Evolutionary conservation across 2,888 invertebrate genomes (phyloP).

Genomic region (Bhutanitis thaidina): DNA sequence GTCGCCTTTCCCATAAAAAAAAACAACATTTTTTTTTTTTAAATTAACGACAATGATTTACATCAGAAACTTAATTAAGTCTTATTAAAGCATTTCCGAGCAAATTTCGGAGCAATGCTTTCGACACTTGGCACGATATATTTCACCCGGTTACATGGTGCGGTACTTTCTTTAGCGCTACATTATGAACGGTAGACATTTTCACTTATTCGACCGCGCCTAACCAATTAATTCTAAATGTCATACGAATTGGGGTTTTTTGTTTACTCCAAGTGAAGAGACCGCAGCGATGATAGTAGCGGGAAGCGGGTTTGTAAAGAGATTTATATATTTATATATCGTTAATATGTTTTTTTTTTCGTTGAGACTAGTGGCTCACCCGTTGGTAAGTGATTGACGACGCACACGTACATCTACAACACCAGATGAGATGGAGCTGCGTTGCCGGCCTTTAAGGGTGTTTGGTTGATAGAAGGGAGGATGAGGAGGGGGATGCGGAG

Average conservation of each 20-base stretch:
- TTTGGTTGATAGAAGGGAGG: too few species aligned
- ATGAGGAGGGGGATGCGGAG: too few species aligned
- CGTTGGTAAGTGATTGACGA: too few species aligned
- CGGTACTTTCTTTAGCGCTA: conserved; percentile 47
- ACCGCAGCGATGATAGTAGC: conserved; percentile 23
- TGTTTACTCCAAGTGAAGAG: conserved; percentile 31
- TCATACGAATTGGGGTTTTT: conserved; percentile 53
- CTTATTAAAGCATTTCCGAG: conserved; percentile 9
- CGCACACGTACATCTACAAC: too few species aligned
- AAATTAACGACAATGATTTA: too few species aligned
- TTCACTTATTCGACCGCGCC: conserved; percentile 54
- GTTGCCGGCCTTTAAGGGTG: too few species aligned
- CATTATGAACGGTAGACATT: conserved; percentile 51
- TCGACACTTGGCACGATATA: conserved; percentile 2
- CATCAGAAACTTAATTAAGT: not conserved
- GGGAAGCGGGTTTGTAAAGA: conserved; percentile 16
- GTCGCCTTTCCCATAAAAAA: too few species aligned
- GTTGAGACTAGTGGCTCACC: too few species aligned
- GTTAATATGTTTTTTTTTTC: too few species aligned
- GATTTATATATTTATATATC: too few species aligned
- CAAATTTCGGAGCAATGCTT: not conserved
- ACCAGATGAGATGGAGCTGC: too few species aligned
- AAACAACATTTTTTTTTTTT: too few species aligned
- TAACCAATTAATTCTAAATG: conserved; percentile 71
- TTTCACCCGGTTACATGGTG: conserved; percentile 29